These are phyloP conservation scores for Aleiodes testaceus DNA, from an alignment of 2,888 invertebrate species.

Conservation along the genomic window DNA sequence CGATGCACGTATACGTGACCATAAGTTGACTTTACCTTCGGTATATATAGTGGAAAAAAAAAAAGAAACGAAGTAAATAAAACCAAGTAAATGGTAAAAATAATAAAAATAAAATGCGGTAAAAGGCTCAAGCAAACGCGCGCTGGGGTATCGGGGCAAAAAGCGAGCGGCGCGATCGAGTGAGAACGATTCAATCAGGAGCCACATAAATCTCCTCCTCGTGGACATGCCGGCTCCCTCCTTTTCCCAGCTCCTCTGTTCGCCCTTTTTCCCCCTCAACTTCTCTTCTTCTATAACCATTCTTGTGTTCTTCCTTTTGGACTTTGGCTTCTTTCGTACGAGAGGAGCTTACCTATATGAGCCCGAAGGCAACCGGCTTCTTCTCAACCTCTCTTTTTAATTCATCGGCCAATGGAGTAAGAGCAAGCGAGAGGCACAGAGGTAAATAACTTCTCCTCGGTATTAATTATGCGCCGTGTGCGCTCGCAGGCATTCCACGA, in stretches of 20 bases:
- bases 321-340: slow-evolving; percentile 40
- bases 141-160: slow-evolving; percentile 63
- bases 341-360: slow-evolving; percentile 14
- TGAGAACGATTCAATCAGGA: slow-evolving; percentile 74
- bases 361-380: slow-evolving; percentile 15
- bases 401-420: background rate
- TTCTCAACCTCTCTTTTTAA: slow-evolving; percentile 19
- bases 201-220: slow-evolving; percentile 72
- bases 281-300: slow-evolving; percentile 38
- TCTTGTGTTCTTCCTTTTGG: slow-evolving; percentile 42
- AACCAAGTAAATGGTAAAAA: slow-evolving; percentile 20
- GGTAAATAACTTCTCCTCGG: slow-evolving; percentile 48
- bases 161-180: slow-evolving; percentile 72
- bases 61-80: background rate
- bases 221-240: slow-evolving; percentile 64
- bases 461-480: slow-evolving; percentile 72
- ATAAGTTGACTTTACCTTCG: slow-evolving; percentile 47
- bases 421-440: background rate
- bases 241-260: slow-evolving; percentile 32
- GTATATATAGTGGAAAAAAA: slow-evolving; percentile 18
- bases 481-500: slow-evolving; percentile 70
- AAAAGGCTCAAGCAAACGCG: slow-evolving; percentile 32
- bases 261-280: slow-evolving; percentile 39
- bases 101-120: background rate
- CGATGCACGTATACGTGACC: slow-evolving; percentile 50